Base-by-base conservation (phyloP, 1,140 invertebrate species). In the Apis laboriosa region DNA sequence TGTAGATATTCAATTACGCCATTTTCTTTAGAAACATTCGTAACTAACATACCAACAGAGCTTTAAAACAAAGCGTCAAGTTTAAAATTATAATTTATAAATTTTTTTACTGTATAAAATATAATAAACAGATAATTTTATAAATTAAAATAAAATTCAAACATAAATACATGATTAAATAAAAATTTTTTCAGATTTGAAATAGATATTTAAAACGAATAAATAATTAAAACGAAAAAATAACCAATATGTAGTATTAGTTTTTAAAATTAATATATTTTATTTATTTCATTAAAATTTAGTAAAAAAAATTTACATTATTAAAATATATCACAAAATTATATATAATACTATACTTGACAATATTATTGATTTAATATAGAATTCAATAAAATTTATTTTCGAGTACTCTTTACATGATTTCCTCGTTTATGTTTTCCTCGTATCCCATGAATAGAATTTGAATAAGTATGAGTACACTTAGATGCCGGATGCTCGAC, bases 401-500 rank as follows among this genome's bases (percentile, higher is more conserved):
- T 86, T 61, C 8, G 55, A 13, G 24, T 60, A 58, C 34, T 17
- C 58, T 53, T 81, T 8, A 17, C 60, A 8, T 51, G 19, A 70
- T 82, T 86, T 1, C 58, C 53, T 15, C 58, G 76, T 51, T 81
- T 86, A 12, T 11, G 24, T 75, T 56, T 83, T 51, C 67, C 51
- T n/a, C 12, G 13, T n/a, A 4, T 58, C 19, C 51, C 60, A 60
- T 61, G 64, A 17, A 89, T n/a, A 5, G 72, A 80, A 49, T 89
- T 77, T 17, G 89, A 71, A n/a, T 92, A 92, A 19, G 76, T 90
- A 56, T 89, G 81, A 43, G 91, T 91, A 58, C 87, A 85, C 28
- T 81, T 90, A 4, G 92, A 90, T 67, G 72, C 78, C 58, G 92
- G 92, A 74, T 86, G 86, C 64, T 92, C 92, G 11, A 88, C 78